Percentiles rank a stretch among this genome's conserved stretches.
Evolutionary conservation across 2,797 vertebrate genomes (phyloP).

Genomic region (Alexandromys oeconomus): DNA sequence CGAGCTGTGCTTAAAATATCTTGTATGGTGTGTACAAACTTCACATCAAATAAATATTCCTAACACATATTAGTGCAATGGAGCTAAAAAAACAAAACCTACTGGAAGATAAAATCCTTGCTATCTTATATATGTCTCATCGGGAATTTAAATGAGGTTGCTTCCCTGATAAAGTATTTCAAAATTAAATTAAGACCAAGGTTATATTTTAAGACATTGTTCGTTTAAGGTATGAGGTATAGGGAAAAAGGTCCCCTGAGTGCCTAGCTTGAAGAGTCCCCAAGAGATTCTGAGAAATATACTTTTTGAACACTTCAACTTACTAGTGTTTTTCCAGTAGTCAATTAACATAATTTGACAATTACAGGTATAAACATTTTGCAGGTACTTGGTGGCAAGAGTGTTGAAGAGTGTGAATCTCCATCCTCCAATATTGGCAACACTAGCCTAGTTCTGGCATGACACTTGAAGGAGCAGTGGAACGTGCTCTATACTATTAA

Average conservation of each 20-base stretch:
- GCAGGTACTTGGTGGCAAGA: slow-evolving; percentile 84
- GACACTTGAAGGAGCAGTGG: slow-evolving; percentile 81
- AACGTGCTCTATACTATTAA: slow-evolving; percentile 76
- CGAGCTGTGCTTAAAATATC: slow-evolving; percentile 52
- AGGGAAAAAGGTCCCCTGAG: slow-evolving; percentile 82
- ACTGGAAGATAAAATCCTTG: slow-evolving; percentile 13
- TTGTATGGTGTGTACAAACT: slow-evolving; percentile 42
- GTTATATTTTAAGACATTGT: slow-evolving; percentile 84
- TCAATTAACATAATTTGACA: slow-evolving; percentile 89
- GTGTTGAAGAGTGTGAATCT: slow-evolving; percentile 87
- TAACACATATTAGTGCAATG: slow-evolving; percentile 42
- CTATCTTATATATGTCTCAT: slow-evolving; percentile 40
- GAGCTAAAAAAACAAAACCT: slow-evolving; percentile 46
- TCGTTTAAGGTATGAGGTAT: slow-evolving; percentile 78
- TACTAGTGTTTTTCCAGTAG: slow-evolving; percentile 86
- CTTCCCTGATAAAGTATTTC: slow-evolving; percentile 76
- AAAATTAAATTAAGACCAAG: slow-evolving; percentile 86
- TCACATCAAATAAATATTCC: slow-evolving; percentile 62
- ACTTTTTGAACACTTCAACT: slow-evolving; percentile 87
- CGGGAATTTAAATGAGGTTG: slow-evolving; percentile 75
- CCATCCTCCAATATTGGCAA: slow-evolving; percentile 83
- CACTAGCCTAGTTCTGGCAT: slow-evolving; percentile 78
- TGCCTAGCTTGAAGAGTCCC: slow-evolving; percentile 84
- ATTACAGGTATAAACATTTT: slow-evolving; percentile 89
- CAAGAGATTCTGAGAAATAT: slow-evolving; percentile 85